A percentile compares a stretch with the other conserved stretches of the same genome.
These are phyloP conservation scores for Manis crassicaudata DNA, from an alignment of 2,797 vertebrate species.

Conservation along the genomic window DNA sequence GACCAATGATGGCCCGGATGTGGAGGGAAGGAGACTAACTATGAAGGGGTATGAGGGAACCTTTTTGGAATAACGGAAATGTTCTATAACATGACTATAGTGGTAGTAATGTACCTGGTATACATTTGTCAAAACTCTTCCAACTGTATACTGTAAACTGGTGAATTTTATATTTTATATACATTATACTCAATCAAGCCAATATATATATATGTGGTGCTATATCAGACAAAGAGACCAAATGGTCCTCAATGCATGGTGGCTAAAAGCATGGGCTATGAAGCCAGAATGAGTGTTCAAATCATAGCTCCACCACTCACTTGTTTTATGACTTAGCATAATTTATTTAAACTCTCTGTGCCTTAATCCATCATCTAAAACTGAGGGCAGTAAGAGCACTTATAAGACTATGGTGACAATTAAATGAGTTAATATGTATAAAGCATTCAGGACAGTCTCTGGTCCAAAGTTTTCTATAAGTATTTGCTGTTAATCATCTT, in stretches of 20 bases:
- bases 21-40: background rate
- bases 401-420: background rate
- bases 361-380: background rate
- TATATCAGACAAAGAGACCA: background rate
- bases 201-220: background rate
- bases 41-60: background rate
- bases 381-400: background rate
- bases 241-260: rapidly evolving
- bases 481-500: background rate
- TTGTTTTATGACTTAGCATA: background rate
- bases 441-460: background rate
- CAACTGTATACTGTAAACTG: background rate
- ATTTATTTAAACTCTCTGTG: background rate
- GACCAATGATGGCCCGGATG: background rate
- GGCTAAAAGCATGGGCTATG: background rate
- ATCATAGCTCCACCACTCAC: background rate
- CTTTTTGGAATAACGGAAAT: background rate
- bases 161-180: background rate
- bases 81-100: background rate
- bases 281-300: background rate
- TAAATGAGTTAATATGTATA: background rate
- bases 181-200: background rate
- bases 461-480: background rate
- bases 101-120: no score
- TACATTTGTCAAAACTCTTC: background rate